Conservation (phyloP, 2,113 vertebrate genomes). For the Strix aluco region DNA sequence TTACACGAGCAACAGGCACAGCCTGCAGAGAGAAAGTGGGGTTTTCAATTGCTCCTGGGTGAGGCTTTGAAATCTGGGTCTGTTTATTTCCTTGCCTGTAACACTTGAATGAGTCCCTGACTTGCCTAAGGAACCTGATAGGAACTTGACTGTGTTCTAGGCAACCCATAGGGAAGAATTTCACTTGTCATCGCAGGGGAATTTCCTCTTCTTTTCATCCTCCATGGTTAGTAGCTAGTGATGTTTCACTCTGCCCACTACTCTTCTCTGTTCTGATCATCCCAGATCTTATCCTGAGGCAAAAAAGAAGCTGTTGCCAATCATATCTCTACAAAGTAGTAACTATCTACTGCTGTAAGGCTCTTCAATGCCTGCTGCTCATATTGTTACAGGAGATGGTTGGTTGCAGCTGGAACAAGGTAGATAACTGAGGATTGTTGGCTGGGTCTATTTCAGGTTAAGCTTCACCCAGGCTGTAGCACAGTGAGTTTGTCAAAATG, state of each 20-base stretch:
- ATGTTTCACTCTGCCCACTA: not conserved
- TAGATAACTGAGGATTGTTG: not conserved
- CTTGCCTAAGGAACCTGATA: not conserved
- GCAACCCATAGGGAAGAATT: not conserved
- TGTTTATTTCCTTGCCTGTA: slow-evolving; percentile 13
- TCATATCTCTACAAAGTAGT: not conserved
- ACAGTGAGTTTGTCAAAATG: not conserved
- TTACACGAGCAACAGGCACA: not conserved
- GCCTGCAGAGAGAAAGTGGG: not conserved
- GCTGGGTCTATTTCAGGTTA: not conserved
- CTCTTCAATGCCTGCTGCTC: not conserved
- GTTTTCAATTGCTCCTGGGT: not conserved
- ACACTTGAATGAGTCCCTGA: not conserved
- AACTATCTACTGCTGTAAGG: not conserved
- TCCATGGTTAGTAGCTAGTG: not conserved
- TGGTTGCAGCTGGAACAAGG: not conserved
- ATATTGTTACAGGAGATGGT: not conserved
- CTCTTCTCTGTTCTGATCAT: not conserved
- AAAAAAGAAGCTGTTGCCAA: not conserved
- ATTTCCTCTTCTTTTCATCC: not conserved
- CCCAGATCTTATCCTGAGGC: not conserved
- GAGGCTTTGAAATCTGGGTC: slow-evolving; percentile 25
- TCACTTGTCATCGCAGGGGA: not conserved
- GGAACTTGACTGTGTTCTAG: not conserved
- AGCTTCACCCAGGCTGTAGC: not conserved